Evolutionary conservation across 2,113 vertebrate species (phyloP).

Genomic region (Emydura subglobosa): DNA sequence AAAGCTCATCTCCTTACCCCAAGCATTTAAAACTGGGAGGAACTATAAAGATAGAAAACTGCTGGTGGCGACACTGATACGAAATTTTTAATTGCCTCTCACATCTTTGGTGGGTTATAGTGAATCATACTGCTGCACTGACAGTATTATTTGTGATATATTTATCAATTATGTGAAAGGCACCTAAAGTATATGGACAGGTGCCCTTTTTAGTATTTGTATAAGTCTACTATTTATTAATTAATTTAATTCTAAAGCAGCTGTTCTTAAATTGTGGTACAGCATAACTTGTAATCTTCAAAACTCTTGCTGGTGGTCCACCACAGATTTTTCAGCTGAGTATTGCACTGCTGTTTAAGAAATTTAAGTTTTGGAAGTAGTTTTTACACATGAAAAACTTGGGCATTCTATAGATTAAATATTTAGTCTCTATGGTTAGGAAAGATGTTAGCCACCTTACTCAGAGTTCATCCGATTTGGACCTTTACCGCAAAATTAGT

Average conservation of each 20-base stretch:
- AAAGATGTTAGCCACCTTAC: background rate
- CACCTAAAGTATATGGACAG: background rate
- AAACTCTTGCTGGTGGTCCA: background rate
- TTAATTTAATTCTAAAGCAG: too few relatives aligned
- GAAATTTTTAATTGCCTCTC: background rate
- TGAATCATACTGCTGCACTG: background rate
- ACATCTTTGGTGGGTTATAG: background rate
- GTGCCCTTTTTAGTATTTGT: background rate
- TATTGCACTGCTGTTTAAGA: background rate
- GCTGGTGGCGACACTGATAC: rapidly evolving
- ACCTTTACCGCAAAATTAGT: background rate
- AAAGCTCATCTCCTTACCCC: background rate
- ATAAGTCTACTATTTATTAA: too few relatives aligned
- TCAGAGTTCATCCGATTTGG: background rate
- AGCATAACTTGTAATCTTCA: background rate
- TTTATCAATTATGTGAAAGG: background rate
- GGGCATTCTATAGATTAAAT: background rate
- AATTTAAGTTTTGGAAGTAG: background rate
- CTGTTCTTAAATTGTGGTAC: too few relatives aligned
- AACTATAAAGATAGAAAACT: background rate
- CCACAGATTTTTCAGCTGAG: background rate
- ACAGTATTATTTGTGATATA: background rate
- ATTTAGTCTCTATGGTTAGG: background rate
- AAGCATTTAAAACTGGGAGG: background rate
- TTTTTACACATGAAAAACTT: background rate